phyloP scores from a whole-genome alignment of 2,888 invertebrate genomes.

The Spatulosminthurus flaviceps region DNA sequence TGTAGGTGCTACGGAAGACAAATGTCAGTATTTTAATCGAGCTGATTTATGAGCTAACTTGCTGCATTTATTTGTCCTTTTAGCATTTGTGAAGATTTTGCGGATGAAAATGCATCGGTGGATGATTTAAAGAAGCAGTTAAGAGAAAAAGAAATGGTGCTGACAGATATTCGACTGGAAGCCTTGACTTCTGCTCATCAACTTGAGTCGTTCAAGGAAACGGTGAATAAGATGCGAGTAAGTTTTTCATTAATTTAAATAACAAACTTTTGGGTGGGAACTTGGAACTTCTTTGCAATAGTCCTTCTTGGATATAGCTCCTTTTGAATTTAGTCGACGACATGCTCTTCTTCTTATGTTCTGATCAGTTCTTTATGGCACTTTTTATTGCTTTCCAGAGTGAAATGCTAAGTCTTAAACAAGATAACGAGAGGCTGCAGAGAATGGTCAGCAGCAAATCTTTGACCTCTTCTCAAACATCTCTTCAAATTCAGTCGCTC shows the following conservation, averaged over 20 bases:
- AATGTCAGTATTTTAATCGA: too few species aligned
- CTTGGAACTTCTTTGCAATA: too few species aligned
- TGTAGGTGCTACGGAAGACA: too few species aligned
- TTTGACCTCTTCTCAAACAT: slow-evolving; percentile 70
- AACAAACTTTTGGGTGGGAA: too few species aligned
- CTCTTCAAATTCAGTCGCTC: slow-evolving; percentile 65
- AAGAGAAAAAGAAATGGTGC: slow-evolving; percentile 92
- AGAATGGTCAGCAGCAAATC: slow-evolving; percentile 77
- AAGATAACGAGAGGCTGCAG: slow-evolving; percentile 94
- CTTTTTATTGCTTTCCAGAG: slow-evolving; percentile 71
- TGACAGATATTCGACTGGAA: slow-evolving; percentile 95
- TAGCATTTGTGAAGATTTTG: slow-evolving; percentile 43
- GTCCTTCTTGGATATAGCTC: too few species aligned
- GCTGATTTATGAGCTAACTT: too few species aligned
- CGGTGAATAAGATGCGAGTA: slow-evolving; percentile 96
- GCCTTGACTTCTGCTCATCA: slow-evolving; percentile 97
- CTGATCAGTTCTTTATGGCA: too few species aligned
- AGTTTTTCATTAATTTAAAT: slow-evolving; percentile 64
- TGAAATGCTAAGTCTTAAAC: slow-evolving; percentile 95
- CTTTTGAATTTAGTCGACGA: too few species aligned
- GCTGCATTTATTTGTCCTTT: background rate
- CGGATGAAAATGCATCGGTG: slow-evolving; percentile 67
- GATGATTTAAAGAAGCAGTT: slow-evolving; percentile 92
- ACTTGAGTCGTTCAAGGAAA: slow-evolving; percentile 93
- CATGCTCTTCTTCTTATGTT: too few species aligned